A percentile compares a stretch with the other conserved stretches of the same genome.
phyloP scores from a whole-genome alignment of 2,113 vertebrate species.

The Leucoraja erinaceus region DNA sequence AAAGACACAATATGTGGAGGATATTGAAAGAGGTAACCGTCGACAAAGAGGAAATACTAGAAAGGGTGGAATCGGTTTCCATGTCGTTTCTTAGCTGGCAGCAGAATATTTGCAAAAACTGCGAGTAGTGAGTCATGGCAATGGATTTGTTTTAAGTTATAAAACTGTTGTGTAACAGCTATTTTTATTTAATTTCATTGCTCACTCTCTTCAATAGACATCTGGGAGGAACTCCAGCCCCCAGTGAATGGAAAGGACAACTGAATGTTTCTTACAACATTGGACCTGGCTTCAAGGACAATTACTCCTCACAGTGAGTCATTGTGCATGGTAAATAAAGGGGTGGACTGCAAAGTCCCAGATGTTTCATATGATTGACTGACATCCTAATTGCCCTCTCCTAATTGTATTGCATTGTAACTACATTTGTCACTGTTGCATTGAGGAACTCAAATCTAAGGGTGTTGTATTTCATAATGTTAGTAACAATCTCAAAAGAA shows the following conservation, averaged over 20 bases:
- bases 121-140: not conserved
- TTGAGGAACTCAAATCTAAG: not conserved
- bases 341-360: not conserved
- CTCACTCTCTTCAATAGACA: conserved; percentile 57
- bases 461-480: not conserved
- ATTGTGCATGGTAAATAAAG: not conserved
- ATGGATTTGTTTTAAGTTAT: not conserved
- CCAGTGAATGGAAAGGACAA: conserved; percentile 77
- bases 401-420: not conserved
- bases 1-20: not conserved
- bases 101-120: too few relatives aligned
- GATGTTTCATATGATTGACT: not conserved
- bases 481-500: not conserved
- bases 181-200: not conserved
- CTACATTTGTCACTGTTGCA: not conserved
- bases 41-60: not conserved
- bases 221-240: conserved; percentile 71
- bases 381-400: not conserved
- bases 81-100: too few relatives aligned
- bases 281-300: conserved; percentile 74
- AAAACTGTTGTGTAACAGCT: not conserved
- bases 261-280: conserved; percentile 76
- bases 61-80: not conserved
- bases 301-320: conserved; percentile 60
- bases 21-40: not conserved